Base-by-base conservation (phyloP, 2,797 vertebrate genomes). In the Oreochromis grahami region DNA sequence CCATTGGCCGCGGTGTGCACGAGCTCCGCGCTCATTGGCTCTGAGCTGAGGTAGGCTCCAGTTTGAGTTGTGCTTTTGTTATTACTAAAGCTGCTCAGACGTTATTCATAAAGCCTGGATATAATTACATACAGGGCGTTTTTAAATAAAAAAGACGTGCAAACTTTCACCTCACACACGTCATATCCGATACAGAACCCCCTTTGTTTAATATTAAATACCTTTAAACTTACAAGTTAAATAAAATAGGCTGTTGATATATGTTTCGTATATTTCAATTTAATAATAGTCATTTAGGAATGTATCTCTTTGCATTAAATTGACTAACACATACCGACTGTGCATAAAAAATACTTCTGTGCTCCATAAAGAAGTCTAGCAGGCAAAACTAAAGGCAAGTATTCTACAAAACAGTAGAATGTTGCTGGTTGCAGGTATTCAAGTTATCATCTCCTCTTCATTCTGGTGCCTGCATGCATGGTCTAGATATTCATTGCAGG, bases 41-140 rank as follows among this genome's bases (percentile, higher is more conserved):
- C 77, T 79, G 65, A 15, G 36, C 76, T 4, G 88, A 90, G 83
- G 77, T 76, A 26, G 80, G 83, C 77, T 92, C 58, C 76, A 91
- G 88, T 97, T 97, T 96, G 95, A 97, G 93, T 96, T 96, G 92
- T 72, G 83, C 90, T 93, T 95, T 95, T 96, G 95, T 95, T 94
- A 91, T 94, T 87, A 93, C 93, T 89, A 70, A 91, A 88, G 83
- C 87, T 24, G 85, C 86, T 6, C 87, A 93, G 91, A 94, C 95
- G 95, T 95, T 96, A 95, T 95, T 93, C 92, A 93, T 95, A 93
- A 78, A 88, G 82, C 13, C 84, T 80, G 85, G 15, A 80, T 87
- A 84, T 84, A 36, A 86, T 80, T 43, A 83, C 34, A 17, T 8
- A 51, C 50, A 21, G 56, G 70, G 17, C 43, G n/a, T 38, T 41